Base-by-base conservation (phyloP, 1,140 invertebrate species). In the Pachyrhynchus sulphureomaculatus region DNA sequence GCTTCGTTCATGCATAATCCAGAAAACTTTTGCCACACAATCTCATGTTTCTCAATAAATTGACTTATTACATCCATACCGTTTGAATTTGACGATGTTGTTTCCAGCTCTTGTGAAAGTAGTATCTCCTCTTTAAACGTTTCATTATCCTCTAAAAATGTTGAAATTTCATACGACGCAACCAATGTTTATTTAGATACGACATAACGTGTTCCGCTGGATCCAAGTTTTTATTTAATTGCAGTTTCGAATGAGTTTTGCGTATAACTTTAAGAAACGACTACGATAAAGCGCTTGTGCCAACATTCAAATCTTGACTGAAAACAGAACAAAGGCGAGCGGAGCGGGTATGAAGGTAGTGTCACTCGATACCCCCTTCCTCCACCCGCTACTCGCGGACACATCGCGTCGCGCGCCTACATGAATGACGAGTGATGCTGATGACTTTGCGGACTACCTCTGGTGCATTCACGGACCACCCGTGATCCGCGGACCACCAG, bases 41-140 rank as follows among this genome's bases (percentile, higher is more conserved):
- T n/a, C n/a, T n/a, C n/a, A n/a, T n/a, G n/a, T n/a, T n/a, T n/a
- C n/a, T n/a, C n/a, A n/a, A n/a, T n/a, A n/a, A n/a, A n/a, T n/a
- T n/a, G n/a, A n/a, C n/a, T n/a, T n/a, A n/a, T n/a, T n/a, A n/a
- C n/a, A n/a, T n/a, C n/a, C n/a, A n/a, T n/a, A 29, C 70, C 52
- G 42, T 72, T 63, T 21, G 52, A 60, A 58, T 66, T 67, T 68
- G 64, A 57, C 23, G 70, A 65, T 45, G 48, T 67, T 48, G 49
- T 66, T 63, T 72, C 45, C 18, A 63, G 33, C 36, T 47, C 20
- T 20, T 20, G 32, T 18, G 32, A 26, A 57, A 48, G 9, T 20
- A 47, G n/a, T 47, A 45, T 10, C n/a, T 54, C 51, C 12, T 45
- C 12, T 20, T 20, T 48, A 10, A 44, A 37, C 20, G 20, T 37